phyloP scores from a whole-genome alignment of 2,113 vertebrate genomes.

The Caloenas nicobarica region DNA sequence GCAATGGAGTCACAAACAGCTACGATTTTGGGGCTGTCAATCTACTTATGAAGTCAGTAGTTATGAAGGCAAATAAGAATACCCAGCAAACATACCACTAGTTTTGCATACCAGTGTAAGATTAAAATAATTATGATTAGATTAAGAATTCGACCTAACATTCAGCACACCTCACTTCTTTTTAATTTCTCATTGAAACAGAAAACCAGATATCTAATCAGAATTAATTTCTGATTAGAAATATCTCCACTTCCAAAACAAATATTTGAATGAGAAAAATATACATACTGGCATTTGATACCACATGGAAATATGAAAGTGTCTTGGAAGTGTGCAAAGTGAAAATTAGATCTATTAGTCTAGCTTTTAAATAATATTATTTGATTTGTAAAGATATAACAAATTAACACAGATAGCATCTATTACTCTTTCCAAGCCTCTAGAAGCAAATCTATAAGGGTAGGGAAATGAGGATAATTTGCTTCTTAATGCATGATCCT shows the following conservation, averaged over 20 bases:
- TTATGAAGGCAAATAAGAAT: background rate
- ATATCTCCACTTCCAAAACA: background rate
- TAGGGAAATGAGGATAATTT: background rate
- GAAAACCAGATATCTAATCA: background rate
- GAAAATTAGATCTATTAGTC: background rate
- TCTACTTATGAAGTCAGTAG: background rate
- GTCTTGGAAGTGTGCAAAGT: background rate
- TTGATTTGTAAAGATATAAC: background rate
- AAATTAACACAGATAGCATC: background rate
- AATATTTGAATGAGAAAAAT: background rate
- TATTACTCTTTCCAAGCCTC: background rate
- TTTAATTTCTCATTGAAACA: background rate
- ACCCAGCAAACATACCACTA: background rate
- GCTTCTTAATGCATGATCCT: background rate
- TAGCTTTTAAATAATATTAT: background rate
- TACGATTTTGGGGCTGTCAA: background rate
- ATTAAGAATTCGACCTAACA: background rate
- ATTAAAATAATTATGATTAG: background rate
- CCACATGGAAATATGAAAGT: background rate
- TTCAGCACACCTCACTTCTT: background rate
- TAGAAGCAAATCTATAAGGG: background rate
- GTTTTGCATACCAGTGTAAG: background rate
- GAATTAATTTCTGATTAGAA: background rate
- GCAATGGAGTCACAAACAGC: background rate
- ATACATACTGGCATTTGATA: background rate